A percentile compares a stretch with the other conserved stretches of the same genome.
phyloP scores from a whole-genome alignment of 2,797 vertebrate genomes.

The Gymnocypris eckloni region DNA sequence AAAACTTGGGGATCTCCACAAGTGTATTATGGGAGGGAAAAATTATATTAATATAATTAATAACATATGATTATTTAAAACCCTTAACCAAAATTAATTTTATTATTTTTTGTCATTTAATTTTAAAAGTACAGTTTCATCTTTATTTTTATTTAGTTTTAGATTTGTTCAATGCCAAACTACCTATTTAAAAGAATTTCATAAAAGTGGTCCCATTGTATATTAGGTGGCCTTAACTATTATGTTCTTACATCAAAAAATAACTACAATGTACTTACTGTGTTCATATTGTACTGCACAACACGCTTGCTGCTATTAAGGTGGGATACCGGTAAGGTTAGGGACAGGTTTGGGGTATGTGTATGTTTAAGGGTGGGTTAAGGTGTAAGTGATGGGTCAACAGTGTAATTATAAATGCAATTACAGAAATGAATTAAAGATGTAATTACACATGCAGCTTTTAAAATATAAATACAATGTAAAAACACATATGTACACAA shows the following conservation, averaged over 20 bases:
- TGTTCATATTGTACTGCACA: not conserved
- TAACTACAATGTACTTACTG: not conserved
- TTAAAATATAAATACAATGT: not conserved
- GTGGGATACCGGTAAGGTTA: not conserved
- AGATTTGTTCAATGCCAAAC: not conserved
- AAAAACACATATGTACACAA: not conserved
- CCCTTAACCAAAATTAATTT: not conserved
- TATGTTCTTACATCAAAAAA: not conserved
- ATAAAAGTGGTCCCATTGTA: not conserved
- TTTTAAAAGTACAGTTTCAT: not conserved
- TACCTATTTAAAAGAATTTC: not conserved
- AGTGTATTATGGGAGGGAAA: slow-evolving; percentile 37
- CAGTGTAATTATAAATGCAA: not conserved
- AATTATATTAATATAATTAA: not conserved
- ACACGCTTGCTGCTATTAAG: not conserved
- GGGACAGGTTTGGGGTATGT: not conserved
- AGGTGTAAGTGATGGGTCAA: not conserved
- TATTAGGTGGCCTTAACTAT: not conserved
- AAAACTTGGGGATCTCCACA: slow-evolving; percentile 53
- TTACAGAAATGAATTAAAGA: not conserved
- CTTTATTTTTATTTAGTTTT: not conserved
- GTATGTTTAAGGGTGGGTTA: not conserved
- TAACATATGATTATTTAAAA: not conserved
- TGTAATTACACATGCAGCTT: not conserved
- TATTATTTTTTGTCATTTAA: not conserved